Conservation (phyloP, 2,888 invertebrate species). For the Acanthosoma haemorrhoidale region DNA sequence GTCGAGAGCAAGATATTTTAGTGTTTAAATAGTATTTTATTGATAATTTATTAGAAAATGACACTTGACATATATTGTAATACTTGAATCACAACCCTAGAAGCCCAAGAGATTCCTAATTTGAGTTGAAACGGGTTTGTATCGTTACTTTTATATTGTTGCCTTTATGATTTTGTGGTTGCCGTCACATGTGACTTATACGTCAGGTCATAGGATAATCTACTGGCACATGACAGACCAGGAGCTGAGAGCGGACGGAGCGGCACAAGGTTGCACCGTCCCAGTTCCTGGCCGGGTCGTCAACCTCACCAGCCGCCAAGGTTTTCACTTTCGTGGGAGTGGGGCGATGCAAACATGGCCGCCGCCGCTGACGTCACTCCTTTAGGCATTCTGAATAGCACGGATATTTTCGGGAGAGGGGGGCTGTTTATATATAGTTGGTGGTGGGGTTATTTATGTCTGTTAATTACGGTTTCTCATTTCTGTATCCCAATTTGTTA, state of each 20-base stretch:
- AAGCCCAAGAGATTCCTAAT: too few relatives aligned
- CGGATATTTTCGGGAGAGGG: neutral
- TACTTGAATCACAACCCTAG: neutral
- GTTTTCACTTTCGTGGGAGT: constrained; percentile 22
- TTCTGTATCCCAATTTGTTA: too few relatives aligned
- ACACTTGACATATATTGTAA: too few relatives aligned
- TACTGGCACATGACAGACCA: neutral
- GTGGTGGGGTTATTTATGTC: neutral
- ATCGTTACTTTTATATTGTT: too few relatives aligned
- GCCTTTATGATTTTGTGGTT: too few relatives aligned
- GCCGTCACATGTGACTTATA: too few relatives aligned
- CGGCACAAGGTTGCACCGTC: constrained; percentile 9
- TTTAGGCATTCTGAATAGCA: neutral
- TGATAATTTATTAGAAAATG: too few relatives aligned
- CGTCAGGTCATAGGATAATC: neutral
- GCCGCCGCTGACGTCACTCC: neutral
- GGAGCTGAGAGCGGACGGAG: neutral
- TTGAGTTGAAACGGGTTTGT: too few relatives aligned
- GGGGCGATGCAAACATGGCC: neutral
- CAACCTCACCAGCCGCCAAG: constrained; percentile 12
- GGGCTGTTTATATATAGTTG: neutral
- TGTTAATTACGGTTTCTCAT: too few relatives aligned
- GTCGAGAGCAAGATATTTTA: too few relatives aligned
- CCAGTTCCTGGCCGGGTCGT: constrained; percentile 20
- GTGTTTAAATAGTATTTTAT: too few relatives aligned